Evolutionary conservation across 2,113 vertebrate species (phyloP).

Genomic region (Donacobius atricapilla): DNA sequence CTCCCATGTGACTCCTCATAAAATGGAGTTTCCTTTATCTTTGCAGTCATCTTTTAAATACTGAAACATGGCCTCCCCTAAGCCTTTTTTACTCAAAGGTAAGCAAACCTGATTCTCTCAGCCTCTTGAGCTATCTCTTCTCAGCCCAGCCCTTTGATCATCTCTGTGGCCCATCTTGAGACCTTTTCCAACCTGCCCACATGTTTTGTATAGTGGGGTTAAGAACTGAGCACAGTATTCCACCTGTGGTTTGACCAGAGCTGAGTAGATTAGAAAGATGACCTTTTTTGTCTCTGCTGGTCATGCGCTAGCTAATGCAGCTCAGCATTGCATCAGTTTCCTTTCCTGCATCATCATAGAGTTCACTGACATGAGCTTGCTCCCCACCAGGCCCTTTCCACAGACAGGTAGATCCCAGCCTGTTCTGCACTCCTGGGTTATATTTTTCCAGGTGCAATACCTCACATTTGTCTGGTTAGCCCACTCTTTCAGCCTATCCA

Average conservation of each 20-base stretch:
- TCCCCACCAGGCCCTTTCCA: background rate
- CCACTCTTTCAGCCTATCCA: background rate
- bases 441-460: background rate
- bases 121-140: background rate
- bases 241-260: background rate
- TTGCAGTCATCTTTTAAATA: background rate
- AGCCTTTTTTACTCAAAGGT: background rate
- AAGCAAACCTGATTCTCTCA: background rate
- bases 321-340: background rate
- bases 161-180: background rate
- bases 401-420: background rate
- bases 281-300: background rate
- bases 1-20: background rate
- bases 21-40: background rate
- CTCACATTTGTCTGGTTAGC: background rate
- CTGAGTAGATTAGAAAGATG: background rate
- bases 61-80: background rate
- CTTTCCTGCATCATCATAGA: background rate
- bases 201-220: background rate
- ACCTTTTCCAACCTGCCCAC: background rate
- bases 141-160: background rate
- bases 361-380: background rate
- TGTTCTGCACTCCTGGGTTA: background rate
- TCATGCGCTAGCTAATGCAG: background rate
- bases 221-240: background rate